phyloP scores from a whole-genome alignment of 1,140 invertebrate genomes.

The Drosophila orena region DNA sequence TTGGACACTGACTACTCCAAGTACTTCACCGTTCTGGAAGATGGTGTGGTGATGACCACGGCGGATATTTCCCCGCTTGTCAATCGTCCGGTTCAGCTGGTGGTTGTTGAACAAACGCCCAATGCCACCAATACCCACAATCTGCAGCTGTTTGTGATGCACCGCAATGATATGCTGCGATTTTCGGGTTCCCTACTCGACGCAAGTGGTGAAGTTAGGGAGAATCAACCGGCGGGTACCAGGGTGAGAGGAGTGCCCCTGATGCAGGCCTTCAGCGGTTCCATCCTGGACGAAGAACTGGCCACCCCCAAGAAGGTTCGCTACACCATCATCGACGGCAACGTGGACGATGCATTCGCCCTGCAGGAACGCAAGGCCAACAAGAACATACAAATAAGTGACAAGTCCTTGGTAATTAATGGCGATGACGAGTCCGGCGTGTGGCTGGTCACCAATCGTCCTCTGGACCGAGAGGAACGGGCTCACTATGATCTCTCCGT shows the following conservation, averaged over 20 bases:
- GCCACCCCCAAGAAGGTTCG: slow-evolving; percentile 88
- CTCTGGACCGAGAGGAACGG: slow-evolving; percentile 90
- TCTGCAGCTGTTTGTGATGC: slow-evolving; percentile 92
- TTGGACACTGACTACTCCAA: slow-evolving; percentile 91
- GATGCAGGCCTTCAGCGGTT: slow-evolving; percentile 86
- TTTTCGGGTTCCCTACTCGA: slow-evolving; percentile 88
- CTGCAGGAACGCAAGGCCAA: slow-evolving; percentile 87
- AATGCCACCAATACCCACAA: slow-evolving; percentile 92
- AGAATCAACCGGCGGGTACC: slow-evolving; percentile 90
- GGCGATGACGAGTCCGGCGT: slow-evolving; percentile 86
- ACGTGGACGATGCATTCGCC: slow-evolving; percentile 89
- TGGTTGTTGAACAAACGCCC: slow-evolving; percentile 91
- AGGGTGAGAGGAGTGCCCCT: slow-evolving; percentile 89
- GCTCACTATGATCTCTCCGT: slow-evolving; percentile 90
- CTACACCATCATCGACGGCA: slow-evolving; percentile 91
- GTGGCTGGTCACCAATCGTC: slow-evolving; percentile 89
- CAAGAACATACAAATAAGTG: slow-evolving; percentile 86
- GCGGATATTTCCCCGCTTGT: slow-evolving; percentile 92
- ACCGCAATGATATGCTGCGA: slow-evolving; percentile 91
- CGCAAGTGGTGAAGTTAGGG: slow-evolving; percentile 89
- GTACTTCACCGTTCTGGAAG: slow-evolving; percentile 94
- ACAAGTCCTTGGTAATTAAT: slow-evolving; percentile 84
- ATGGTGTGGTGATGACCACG: slow-evolving; percentile 95
- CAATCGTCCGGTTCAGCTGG: slow-evolving; percentile 91
- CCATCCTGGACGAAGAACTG: slow-evolving; percentile 83